Percentiles rank a stretch among this genome's conserved stretches.
phyloP scores from a whole-genome alignment of 1,140 invertebrate genomes.

The Nephotettix cincticeps region DNA sequence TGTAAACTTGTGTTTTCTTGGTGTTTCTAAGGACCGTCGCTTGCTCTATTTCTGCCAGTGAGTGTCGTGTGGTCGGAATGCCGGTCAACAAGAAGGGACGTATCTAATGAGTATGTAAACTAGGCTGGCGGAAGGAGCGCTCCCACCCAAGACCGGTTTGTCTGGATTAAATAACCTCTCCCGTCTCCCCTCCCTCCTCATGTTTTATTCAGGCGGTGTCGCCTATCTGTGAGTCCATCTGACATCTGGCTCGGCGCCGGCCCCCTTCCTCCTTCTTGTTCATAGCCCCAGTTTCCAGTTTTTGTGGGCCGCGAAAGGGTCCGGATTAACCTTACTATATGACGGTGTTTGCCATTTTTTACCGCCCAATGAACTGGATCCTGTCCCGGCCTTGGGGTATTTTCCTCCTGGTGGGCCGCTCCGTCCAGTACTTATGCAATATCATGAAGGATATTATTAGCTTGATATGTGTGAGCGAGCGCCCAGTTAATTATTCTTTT shows the following conservation, averaged over 20 bases:
- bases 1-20: no score
- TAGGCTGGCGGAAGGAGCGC: not conserved
- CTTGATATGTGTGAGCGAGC: no score
- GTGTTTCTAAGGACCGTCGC: no score
- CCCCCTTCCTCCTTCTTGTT: not conserved
- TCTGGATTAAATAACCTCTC: conserved; percentile 13
- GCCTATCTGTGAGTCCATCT: conserved; percentile 9
- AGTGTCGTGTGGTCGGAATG: no score
- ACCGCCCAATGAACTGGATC: not conserved
- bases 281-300: conserved; percentile 4
- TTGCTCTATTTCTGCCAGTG: no score
- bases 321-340: not conserved
- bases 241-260: not conserved
- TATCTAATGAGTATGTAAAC: conserved; percentile 15
- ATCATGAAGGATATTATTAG: no score
- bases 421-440: no score
- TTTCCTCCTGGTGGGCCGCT: no score
- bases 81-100: no score
- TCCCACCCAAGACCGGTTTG: conserved; percentile 7
- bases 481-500: no score
- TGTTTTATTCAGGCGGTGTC: conserved; percentile 1
- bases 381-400: no score
- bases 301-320: not conserved
- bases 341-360: not conserved
- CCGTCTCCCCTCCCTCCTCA: not conserved